Base-by-base conservation (phyloP, 2,888 invertebrate species). In the Mythimna ferrago region DNA sequence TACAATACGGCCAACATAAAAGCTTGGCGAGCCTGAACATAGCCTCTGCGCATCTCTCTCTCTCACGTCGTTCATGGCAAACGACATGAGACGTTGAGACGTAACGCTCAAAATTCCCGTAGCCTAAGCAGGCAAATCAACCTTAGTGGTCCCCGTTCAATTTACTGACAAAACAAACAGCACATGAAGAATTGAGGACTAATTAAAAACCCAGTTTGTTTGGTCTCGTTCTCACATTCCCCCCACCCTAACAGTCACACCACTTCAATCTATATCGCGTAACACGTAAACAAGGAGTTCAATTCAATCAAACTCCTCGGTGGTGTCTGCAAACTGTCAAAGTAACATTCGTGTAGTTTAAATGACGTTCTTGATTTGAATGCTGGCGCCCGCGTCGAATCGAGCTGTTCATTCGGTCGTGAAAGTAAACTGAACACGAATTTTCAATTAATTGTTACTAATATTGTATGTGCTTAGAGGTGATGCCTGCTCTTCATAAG, bases 291-390 rank as follows among this genome's bases (percentile, higher is more conserved):
- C 87, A 89, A 87, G 86, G 87, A 88, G 85, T 90, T 89, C 89
- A 90, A 92, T 93, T 90, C 90, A 92, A 92, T 92, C 90, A 87
- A 88, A 91, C 90, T 89, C 86, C 86, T 86, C 79, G 86, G 78
- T 87, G 82, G 87, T 88, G 90, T 88, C 87, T 89, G 83, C 87
- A 87, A 91, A 91, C 90, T 91, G 89, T 91, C 92, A 91, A 91
- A 92, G 89, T 90, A 90, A 89, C 90, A 90, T 88, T 84, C 82
- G 84, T 87, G 84, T 91, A 90, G 91, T 90, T 91, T 88, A 91
- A 92, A 91, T 92, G 91, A 90, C 90, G 89, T 89, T 88, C 86
- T 89, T 88, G 91, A 93, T 92, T 92, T 91, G 92, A 92, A 92
- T 90, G 89, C 89, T 91, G 88, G 87, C 72, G 65, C 81, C 80